Conservation (phyloP, 2,113 vertebrate genomes). For the Hypomesus transpacificus region DNA sequence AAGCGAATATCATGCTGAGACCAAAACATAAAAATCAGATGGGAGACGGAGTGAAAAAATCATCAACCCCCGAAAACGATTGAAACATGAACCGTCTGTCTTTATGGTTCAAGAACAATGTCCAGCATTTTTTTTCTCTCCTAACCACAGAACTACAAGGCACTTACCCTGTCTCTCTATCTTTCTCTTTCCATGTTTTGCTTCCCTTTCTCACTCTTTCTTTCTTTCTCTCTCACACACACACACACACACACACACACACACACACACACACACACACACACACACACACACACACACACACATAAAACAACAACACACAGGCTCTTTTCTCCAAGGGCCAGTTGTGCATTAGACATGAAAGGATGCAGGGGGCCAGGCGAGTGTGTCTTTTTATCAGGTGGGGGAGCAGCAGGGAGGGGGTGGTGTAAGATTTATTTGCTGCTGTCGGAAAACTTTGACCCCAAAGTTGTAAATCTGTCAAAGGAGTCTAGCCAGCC, state of each 20-base stretch:
- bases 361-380: conserved; percentile 55
- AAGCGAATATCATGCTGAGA: conserved; percentile 45
- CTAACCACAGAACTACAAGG: conserved; percentile 55
- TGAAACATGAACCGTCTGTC: conserved; percentile 52
- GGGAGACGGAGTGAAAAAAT: conserved; percentile 24
- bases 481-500: conserved; percentile 76
- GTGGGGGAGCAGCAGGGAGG: conserved; percentile 41
- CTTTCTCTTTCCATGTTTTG: conserved; percentile 18
- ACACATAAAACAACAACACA: conserved; percentile 2
- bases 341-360: conserved; percentile 55
- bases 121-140: conserved; percentile 59
- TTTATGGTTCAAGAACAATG: conserved; percentile 68
- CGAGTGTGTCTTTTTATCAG: conserved; percentile 58
- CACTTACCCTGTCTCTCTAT: conserved; percentile 21
- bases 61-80: conserved; percentile 33
- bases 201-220: neutral
- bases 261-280: conserved; percentile 4
- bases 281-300: neutral
- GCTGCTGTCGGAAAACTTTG: conserved; percentile 76
- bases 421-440: conserved; percentile 71
- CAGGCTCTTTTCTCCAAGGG: conserved; percentile 2
- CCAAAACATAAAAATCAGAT: conserved; percentile 49
- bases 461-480: conserved; percentile 78
- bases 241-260: conserved; percentile 13
- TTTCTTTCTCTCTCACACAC: conserved; percentile 15